These are phyloP conservation scores for Megalopta genalis DNA, from an alignment of 1,140 invertebrate genomes.

Conservation along the genomic window DNA sequence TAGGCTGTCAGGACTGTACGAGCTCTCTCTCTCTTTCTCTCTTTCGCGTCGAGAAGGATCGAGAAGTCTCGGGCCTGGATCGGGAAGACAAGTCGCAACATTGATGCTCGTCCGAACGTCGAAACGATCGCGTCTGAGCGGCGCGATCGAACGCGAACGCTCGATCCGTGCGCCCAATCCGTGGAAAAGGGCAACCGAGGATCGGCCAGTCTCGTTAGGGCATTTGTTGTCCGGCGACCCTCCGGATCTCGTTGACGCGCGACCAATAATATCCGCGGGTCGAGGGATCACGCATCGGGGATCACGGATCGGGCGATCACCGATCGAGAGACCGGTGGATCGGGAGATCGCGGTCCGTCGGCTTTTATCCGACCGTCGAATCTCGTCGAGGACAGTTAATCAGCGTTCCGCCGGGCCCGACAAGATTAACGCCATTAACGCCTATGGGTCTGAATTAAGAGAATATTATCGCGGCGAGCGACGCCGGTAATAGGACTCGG, in stretches of 20 bases:
- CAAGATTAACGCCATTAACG: slow-evolving; percentile 62
- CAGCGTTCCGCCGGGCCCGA: slow-evolving; percentile 36
- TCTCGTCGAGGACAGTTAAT: slow-evolving; percentile 56
- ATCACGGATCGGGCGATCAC: too few species aligned
- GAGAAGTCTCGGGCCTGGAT: too few species aligned
- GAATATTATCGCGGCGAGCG: slow-evolving; percentile 48
- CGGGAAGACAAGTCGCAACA: neutral
- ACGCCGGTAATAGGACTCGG: slow-evolving; percentile 44
- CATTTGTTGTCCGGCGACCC: slow-evolving; percentile 11
- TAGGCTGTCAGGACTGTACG: slow-evolving; percentile 25
- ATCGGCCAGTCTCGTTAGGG: slow-evolving; percentile 8
- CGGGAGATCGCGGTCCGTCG: neutral
- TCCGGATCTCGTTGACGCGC: slow-evolving; percentile 7
- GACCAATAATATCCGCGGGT: neutral
- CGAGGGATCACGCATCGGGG: too few species aligned
- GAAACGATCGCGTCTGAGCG: slow-evolving; percentile 21
- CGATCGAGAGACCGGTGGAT: neutral
- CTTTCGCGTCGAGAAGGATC: neutral
- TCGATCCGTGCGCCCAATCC: neutral
- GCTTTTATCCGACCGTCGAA: slow-evolving; percentile 44
- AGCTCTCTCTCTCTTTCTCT: neutral
- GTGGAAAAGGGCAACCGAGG: slow-evolving; percentile 1
- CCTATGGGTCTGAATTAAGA: slow-evolving; percentile 57
- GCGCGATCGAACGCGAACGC: neutral
- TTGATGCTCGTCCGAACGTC: slow-evolving; percentile 17